phyloP scores from a whole-genome alignment of 1,140 invertebrate genomes.

The Tyrophagus putrescentiae region DNA sequence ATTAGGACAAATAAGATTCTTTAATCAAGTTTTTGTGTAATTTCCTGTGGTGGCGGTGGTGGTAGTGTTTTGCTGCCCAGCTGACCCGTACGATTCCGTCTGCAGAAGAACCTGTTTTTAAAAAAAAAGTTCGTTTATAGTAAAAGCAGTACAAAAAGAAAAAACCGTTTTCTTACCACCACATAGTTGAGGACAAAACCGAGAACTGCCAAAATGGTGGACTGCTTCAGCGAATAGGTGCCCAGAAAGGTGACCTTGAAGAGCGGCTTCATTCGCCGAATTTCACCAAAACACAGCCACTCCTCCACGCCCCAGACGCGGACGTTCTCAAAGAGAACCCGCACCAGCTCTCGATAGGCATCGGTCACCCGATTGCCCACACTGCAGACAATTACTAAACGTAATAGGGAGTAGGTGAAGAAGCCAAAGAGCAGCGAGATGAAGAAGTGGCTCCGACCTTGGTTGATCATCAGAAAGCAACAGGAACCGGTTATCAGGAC shows the following conservation, averaged over 20 bases:
- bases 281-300: neutral
- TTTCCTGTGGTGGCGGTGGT: too few species aligned
- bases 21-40: too few species aligned
- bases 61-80: too few species aligned
- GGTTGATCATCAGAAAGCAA: neutral
- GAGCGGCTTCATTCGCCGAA: neutral
- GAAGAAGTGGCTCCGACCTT: neutral
- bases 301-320: neutral
- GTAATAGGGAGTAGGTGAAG: neutral
- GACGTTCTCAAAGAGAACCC: neutral
- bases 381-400: neutral
- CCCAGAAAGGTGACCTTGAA: neutral
- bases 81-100: too few species aligned
- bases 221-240: neutral
- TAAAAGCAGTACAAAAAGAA: too few species aligned
- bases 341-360: neutral
- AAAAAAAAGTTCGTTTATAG: too few species aligned
- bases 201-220: neutral
- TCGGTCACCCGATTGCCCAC: neutral
- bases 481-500: neutral
- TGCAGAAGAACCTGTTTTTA: too few species aligned
- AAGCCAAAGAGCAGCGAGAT: neutral
- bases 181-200: too few species aligned
- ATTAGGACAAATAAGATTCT: too few species aligned
- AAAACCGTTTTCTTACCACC: too few species aligned